Percentiles rank a stretch among this genome's conserved stretches.
Evolutionary conservation across 2,113 vertebrate species (phyloP).

Genomic region (Eupsittula cactorum): DNA sequence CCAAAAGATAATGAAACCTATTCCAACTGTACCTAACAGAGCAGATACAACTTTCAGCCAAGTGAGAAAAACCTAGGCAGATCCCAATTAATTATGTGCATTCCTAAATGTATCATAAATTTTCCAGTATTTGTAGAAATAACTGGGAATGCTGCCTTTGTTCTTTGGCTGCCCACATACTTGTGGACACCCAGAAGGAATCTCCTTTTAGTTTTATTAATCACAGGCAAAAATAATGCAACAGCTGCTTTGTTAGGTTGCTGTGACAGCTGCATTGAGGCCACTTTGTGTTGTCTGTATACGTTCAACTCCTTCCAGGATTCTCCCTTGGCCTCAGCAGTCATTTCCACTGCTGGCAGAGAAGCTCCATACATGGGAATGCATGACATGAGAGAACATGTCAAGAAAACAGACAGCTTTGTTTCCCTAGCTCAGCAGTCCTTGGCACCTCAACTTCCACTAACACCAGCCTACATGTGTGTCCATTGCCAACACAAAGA

Average conservation of each 20-base stretch:
- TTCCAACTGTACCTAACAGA: neutral
- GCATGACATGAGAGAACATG: neutral
- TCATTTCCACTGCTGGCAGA: neutral
- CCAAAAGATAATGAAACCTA: neutral
- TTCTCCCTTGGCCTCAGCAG: neutral
- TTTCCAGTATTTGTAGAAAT: neutral
- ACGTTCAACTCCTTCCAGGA: neutral
- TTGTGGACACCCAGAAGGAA: neutral
- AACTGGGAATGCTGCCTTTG: neutral
- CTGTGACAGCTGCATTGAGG: neutral
- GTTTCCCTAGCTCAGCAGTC: neutral
- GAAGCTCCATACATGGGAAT: neutral
- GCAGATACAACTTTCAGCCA: neutral
- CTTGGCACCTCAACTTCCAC: neutral
- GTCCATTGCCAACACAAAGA: neutral
- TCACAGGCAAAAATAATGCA: neutral
- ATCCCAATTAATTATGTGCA: neutral
- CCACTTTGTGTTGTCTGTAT: rapidly evolving
- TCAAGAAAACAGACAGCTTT: neutral
- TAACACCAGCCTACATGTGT: neutral
- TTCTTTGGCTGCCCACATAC: neutral
- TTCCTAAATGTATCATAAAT: neutral
- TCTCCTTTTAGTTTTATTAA: neutral
- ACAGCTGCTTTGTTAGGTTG: neutral
- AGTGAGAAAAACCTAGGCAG: neutral